phyloP scores from a whole-genome alignment of 2,797 vertebrate species.

The Phoebastria nigripes region DNA sequence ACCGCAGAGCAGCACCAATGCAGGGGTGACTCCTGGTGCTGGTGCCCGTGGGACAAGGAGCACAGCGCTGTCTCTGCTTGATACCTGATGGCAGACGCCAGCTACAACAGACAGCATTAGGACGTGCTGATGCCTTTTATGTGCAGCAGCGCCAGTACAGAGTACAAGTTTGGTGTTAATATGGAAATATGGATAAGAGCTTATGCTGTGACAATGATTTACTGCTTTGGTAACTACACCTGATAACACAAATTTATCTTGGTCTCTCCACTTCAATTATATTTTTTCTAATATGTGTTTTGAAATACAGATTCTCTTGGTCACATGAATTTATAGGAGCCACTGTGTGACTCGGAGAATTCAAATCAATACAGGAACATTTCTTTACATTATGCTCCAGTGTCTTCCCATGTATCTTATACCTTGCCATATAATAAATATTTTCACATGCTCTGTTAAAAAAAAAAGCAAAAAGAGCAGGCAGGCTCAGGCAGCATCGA shows the following conservation, averaged over 20 bases:
- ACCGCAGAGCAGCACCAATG: accelerated
- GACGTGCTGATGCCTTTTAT: neutral
- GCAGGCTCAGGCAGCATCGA: neutral
- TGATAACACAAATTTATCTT: constrained; percentile 69
- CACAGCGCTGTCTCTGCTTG: accelerated
- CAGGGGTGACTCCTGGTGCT: accelerated
- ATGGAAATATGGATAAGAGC: constrained; percentile 66
- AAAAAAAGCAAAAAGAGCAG: neutral
- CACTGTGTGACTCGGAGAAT: constrained; percentile 1
- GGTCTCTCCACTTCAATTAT: constrained; percentile 62
- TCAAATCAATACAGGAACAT: constrained; percentile 3
- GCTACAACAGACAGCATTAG: neutral
- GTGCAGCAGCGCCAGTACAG: neutral
- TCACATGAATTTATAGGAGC: constrained; percentile 23
- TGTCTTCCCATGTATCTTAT: neutral
- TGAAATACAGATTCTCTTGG: constrained; percentile 52
- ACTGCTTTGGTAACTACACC: constrained; percentile 64
- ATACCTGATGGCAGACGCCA: neutral
- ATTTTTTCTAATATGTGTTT: constrained; percentile 65
- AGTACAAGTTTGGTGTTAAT: constrained; percentile 37
- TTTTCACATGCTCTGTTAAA: neutral
- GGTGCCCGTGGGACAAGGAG: accelerated
- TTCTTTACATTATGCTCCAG: neutral
- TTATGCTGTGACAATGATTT: constrained; percentile 63
- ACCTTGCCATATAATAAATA: neutral